phyloP scores from a whole-genome alignment of 2,797 vertebrate species.

The Coilia nasus region DNA sequence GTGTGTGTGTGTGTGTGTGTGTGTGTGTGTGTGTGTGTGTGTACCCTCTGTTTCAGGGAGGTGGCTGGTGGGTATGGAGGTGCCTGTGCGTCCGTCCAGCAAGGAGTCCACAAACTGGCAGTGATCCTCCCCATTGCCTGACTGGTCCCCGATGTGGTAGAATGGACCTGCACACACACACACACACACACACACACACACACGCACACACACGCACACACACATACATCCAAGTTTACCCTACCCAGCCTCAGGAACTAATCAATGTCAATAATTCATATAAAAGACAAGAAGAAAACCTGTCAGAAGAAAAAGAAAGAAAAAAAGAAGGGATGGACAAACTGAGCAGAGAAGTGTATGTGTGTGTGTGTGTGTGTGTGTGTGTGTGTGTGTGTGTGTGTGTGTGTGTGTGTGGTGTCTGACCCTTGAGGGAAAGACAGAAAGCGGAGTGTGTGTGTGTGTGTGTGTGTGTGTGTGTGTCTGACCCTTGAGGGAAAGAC shows the following conservation, averaged over 20 bases:
- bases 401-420: not conserved
- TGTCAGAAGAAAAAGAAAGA: no score
- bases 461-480: no score
- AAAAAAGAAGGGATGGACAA: no score
- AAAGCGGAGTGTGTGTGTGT: conserved; percentile 66
- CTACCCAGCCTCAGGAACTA: no score
- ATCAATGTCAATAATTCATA: not conserved
- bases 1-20: no score
- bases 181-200: conserved; percentile 15
- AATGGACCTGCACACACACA: conserved; percentile 81
- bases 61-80: conserved; percentile 79
- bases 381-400: conserved; percentile 51
- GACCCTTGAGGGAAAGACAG: conserved; percentile 92
- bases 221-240: not conserved
- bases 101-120: conserved; percentile 99
- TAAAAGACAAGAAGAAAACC: no score
- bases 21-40: not conserved
- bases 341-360: conserved; percentile 87
- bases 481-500: no score
- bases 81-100: conserved; percentile 92
- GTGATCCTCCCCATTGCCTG: conserved; percentile 95
- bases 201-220: conserved; percentile 12
- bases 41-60: conserved; percentile 84
- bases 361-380: conserved; percentile 84
- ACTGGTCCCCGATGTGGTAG: conserved; percentile 96